These are phyloP conservation scores for Sphaerophoria rueppellii DNA, from an alignment of 2,888 invertebrate genomes.

Conservation along the genomic window DNA sequence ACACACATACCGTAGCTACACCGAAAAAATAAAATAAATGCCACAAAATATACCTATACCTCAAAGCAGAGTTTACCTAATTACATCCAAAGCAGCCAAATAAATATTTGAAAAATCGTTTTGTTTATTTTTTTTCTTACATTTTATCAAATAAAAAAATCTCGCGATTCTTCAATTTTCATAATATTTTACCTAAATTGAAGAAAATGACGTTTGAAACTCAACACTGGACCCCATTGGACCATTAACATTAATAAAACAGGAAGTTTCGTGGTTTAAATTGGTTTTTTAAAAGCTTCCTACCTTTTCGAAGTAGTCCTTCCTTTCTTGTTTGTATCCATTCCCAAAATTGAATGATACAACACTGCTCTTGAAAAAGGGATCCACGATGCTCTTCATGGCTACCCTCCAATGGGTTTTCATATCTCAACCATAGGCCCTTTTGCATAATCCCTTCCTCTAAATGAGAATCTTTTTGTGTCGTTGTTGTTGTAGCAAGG, in stretches of 20 bases:
- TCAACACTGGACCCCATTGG: background rate
- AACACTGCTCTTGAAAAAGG: constrained; percentile 11
- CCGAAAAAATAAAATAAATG: no score
- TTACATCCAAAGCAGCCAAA: no score
- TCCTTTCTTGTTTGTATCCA: background rate
- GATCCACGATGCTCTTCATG: constrained; percentile 1
- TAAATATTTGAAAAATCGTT: no score
- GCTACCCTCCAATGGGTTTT: constrained; percentile 4
- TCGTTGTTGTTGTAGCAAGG: background rate
- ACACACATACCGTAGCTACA: no score
- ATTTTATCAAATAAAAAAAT: no score
- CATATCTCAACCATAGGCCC: background rate
- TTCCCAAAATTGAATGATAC: background rate
- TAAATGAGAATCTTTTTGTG: background rate
- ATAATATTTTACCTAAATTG: background rate
- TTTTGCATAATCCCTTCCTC: constrained; percentile 30
- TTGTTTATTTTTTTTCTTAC: no score
- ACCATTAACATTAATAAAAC: constrained; percentile 25
- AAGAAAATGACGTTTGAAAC: background rate
- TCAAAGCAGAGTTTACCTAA: no score
- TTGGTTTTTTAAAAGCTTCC: constrained; percentile 15
- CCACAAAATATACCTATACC: no score
- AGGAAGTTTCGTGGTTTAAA: constrained; percentile 23
- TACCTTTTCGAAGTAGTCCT: constrained; percentile 5
- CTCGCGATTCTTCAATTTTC: background rate